phyloP scores from a whole-genome alignment of 1,140 invertebrate species.

The Trichonephila clavata region DNA sequence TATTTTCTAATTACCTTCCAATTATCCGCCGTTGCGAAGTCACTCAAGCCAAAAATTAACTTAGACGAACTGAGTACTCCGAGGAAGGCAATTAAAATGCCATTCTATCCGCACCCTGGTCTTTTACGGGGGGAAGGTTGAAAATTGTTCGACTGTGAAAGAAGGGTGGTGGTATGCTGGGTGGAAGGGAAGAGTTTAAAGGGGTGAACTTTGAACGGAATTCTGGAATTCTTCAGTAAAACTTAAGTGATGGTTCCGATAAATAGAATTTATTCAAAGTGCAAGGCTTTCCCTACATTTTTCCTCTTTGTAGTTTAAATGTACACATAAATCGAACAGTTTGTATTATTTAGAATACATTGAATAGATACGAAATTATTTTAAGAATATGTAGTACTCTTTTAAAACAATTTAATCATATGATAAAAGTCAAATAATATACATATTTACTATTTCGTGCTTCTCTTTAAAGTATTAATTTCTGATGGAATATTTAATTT shows the following conservation, averaged over 20 bases:
- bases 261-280: no score
- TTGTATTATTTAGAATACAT: no score
- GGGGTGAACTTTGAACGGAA: slow-evolving; percentile 33
- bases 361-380: no score
- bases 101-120: slow-evolving; percentile 39
- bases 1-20: slow-evolving; percentile 72
- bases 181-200: neutral
- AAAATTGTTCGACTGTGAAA: slow-evolving; percentile 68
- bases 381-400: no score
- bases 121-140: neutral
- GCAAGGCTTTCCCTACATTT: no score
- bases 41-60: slow-evolving; percentile 71
- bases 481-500: no score
- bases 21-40: slow-evolving; percentile 62
- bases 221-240: neutral
- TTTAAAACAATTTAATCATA: no score
- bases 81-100: slow-evolving; percentile 65
- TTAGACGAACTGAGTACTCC: slow-evolving; percentile 46
- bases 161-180: neutral
- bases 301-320: no score
- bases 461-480: no score
- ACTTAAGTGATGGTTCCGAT: neutral
- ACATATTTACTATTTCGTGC: no score
- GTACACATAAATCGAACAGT: no score
- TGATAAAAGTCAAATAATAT: no score